Percentiles rank a stretch among this genome's conserved stretches.
phyloP scores from a whole-genome alignment of 2,888 invertebrate species.

The Acleris emargana region DNA sequence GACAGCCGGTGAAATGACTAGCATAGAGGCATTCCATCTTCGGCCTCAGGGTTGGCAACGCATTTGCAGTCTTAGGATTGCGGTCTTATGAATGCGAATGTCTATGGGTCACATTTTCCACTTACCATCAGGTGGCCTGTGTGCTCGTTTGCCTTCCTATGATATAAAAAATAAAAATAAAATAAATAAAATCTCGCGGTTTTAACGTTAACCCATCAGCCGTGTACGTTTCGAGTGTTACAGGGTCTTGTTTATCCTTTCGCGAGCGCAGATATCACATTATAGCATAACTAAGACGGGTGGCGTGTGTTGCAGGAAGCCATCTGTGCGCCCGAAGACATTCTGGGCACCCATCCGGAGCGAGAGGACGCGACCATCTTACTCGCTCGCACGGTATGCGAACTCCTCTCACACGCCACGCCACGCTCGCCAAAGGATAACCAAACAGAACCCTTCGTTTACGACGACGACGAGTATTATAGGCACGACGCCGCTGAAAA shows the following conservation, averaged over 20 bases:
- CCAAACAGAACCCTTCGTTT: slow-evolving; percentile 55
- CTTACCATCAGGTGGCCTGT: too few relatives aligned
- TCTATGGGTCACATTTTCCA: too few relatives aligned
- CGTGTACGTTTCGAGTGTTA: slow-evolving; percentile 61
- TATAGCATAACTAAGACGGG: slow-evolving; percentile 67
- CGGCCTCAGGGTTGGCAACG: too few relatives aligned
- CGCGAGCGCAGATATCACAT: slow-evolving; percentile 53
- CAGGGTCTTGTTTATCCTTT: slow-evolving; percentile 73
- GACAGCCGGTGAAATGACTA: too few relatives aligned
- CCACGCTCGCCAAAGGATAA: slow-evolving; percentile 80
- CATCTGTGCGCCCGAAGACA: slow-evolving; percentile 86
- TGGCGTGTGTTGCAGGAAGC: slow-evolving; percentile 88
- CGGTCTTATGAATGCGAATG: too few relatives aligned
- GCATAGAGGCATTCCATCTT: too few relatives aligned
- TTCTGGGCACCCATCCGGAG: slow-evolving; percentile 71
- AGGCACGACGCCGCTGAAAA: slow-evolving; percentile 50
- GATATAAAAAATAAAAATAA: too few relatives aligned
- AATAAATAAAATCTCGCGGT: too few relatives aligned
- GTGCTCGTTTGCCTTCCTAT: too few relatives aligned
- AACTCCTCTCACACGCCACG: slow-evolving; percentile 74
- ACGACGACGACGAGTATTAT: slow-evolving; percentile 43
- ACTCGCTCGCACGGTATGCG: slow-evolving; percentile 66
- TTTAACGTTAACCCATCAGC: slow-evolving; percentile 34
- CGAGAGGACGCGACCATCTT: slow-evolving; percentile 49
- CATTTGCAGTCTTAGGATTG: too few relatives aligned